Conservation (phyloP, 2,888 invertebrate genomes). For the Stenurella melanura region DNA sequence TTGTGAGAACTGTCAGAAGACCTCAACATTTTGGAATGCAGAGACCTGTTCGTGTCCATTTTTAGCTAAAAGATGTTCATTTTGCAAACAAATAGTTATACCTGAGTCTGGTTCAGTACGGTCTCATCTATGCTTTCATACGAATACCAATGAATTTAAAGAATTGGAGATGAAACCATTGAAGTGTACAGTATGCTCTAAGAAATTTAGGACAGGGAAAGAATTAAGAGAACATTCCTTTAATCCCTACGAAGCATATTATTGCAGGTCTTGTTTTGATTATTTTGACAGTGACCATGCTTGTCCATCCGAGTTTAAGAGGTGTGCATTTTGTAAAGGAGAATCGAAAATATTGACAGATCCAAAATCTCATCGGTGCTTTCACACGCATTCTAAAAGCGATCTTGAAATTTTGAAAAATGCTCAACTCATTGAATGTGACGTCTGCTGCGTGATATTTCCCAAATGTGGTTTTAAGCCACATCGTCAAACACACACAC, state of each 20-base stretch:
- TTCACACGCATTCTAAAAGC: not conserved
- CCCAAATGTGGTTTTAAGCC: not conserved
- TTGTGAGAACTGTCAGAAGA: not conserved
- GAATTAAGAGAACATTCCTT: constrained; percentile 1
- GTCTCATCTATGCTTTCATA: not conserved
- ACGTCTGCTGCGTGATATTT: not conserved
- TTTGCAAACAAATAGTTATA: not conserved
- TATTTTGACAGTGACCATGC: constrained; percentile 18
- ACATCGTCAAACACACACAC: not conserved
- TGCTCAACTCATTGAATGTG: not conserved
- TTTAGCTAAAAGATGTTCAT: not conserved
- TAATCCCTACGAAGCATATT: constrained; percentile 17
- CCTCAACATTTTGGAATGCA: not conserved
- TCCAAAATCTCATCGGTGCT: constrained; percentile 29
- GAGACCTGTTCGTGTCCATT: not conserved
- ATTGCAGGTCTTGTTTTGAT: constrained; percentile 6
- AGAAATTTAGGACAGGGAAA: not conserved
- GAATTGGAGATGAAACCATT: not conserved
- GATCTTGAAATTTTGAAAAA: constrained; percentile 28
- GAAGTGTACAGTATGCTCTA: not conserved
- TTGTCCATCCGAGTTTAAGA: constrained; percentile 4
- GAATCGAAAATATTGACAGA: not conserved
- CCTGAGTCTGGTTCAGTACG: not conserved
- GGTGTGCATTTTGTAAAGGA: constrained; percentile 37
- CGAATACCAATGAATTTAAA: not conserved